Percentiles rank a stretch among this genome's conserved stretches.
Evolutionary conservation across 2,888 invertebrate species (phyloP).

Genomic region (Cenopis cana): DNA sequence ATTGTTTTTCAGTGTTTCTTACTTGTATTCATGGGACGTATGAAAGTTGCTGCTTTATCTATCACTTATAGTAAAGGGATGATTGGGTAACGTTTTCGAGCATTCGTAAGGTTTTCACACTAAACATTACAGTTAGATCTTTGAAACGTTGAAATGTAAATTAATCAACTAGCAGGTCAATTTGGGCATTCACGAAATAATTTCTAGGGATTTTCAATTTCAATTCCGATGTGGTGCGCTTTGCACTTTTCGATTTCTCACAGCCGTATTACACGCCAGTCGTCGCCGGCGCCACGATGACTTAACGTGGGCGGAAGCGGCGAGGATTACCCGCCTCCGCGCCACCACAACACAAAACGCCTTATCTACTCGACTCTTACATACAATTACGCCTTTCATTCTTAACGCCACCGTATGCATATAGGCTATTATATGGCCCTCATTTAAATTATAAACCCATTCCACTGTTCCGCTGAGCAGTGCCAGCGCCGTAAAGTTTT

Average conservation of each 20-base stretch:
- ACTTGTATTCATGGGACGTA: no score
- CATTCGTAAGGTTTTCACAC: no score
- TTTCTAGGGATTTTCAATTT: no score
- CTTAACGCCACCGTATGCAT: slow-evolving; percentile 1
- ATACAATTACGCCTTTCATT: not conserved
- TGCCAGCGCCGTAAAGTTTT: slow-evolving; percentile 34
- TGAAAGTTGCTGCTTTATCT: no score
- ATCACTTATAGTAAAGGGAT: no score
- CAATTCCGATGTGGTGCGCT: not conserved
- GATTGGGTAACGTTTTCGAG: no score
- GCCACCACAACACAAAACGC: slow-evolving; percentile 45
- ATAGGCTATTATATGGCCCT: slow-evolving; percentile 40
- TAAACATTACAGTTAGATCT: no score
- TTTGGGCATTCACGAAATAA: no score
- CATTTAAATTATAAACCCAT: slow-evolving; percentile 43
- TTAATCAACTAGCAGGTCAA: no score
- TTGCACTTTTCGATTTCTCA: not conserved
- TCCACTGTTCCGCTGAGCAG: slow-evolving; percentile 37
- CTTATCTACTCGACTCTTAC: not conserved
- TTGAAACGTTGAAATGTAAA: no score
- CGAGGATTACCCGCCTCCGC: slow-evolving; percentile 54
- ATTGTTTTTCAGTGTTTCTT: no score
- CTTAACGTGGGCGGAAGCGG: slow-evolving; percentile 60
- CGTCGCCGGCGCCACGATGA: slow-evolving; percentile 48
- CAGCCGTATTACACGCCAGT: slow-evolving; percentile 1